Base-by-base conservation (phyloP, 2,113 vertebrate genomes). In the Natator depressus region DNA sequence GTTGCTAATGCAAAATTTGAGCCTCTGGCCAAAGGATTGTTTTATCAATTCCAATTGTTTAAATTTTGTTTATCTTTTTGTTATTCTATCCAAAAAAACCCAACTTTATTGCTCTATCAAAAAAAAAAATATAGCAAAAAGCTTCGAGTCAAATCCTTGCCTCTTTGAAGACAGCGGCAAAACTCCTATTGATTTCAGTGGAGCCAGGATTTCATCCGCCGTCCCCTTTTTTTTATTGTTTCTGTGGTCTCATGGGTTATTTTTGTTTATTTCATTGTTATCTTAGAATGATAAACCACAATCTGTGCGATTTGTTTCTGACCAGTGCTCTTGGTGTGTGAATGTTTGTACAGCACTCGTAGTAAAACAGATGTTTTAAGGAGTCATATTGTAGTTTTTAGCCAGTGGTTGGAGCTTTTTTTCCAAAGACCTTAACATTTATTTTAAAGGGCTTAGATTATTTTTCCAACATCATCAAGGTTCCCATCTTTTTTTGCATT, bases 291-390 rank as follows among this genome's bases (percentile, higher is more conserved):
- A 38, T 38, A 72, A 72, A 38, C 65, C 62, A 69, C 62, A n/a
- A 20, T 69, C 62, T 72, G 35, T 38, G 19, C 8, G 53, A 82
- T 90, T 90, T 96, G 96, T 94, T 87, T n/a, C 19, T 83, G 25
- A 57, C 69, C 22, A 29, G 14, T 31, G 1, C 35, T 87, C 89
- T 24, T 78, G 85, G 53, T 76, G 76, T n/a, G 54, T 17, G 17
- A 95, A 83, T 51, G 38, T 24, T 35, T 82, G 7, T 89, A 59
- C 27, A 87, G 24, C 47, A 24, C 42, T 78, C 25, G 14, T 29
- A 29, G 72, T 13, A 42, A 85, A 35, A 84, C 38, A 87, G 84
- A 10, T 8, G 49, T 19, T 0, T 46, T 93, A 88, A 57, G 17
- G 27, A 83, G 80, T 10, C 82, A 17, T 13, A 8, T 22, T 78